Percentiles rank a stretch among this genome's conserved stretches.
These are phyloP conservation scores for Diachasma alloeum DNA, from an alignment of 1,140 invertebrate genomes.

Conservation along the genomic window DNA sequence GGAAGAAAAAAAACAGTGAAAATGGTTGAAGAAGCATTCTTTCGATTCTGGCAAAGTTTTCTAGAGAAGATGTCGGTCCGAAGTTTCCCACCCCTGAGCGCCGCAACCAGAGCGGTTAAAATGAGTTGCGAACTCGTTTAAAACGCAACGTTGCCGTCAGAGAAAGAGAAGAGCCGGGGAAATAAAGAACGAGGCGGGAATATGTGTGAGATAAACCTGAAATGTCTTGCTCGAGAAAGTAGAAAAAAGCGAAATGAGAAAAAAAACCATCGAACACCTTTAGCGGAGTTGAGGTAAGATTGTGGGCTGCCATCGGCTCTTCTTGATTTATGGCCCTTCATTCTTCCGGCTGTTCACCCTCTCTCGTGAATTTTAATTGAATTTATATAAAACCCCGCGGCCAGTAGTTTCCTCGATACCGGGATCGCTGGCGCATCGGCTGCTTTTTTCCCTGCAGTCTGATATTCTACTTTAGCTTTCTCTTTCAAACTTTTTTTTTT, in stretches of 20 bases:
- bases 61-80: conserved; percentile 17
- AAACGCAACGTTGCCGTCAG: conserved; percentile 13
- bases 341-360: conserved; percentile 10
- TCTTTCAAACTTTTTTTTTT: too few relatives aligned
- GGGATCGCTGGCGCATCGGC: neutral
- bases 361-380: conserved; percentile 32
- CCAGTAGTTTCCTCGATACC: neutral
- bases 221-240: neutral
- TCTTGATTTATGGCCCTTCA: conserved; percentile 29
- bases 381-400: conserved; percentile 22
- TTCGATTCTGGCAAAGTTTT: neutral
- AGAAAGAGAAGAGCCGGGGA: neutral
- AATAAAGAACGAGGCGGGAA: neutral
- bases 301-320: too few relatives aligned
- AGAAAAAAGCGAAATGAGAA: neutral
- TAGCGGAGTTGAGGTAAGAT: too few relatives aligned
- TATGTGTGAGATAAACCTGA: neutral
- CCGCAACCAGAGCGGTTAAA: conserved; percentile 26
- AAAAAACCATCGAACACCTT: neutral
- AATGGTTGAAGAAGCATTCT: neutral
- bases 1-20: conserved; percentile 1
- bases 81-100: conserved; percentile 5
- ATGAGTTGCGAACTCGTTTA: conserved; percentile 37
- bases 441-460: neutral
- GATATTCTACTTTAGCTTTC: too few relatives aligned